Evolutionary conservation across 2,113 vertebrate genomes (phyloP), one percentile per base, ranked within the genome.

Genomic region (Neogobius melanostomus): DNA sequence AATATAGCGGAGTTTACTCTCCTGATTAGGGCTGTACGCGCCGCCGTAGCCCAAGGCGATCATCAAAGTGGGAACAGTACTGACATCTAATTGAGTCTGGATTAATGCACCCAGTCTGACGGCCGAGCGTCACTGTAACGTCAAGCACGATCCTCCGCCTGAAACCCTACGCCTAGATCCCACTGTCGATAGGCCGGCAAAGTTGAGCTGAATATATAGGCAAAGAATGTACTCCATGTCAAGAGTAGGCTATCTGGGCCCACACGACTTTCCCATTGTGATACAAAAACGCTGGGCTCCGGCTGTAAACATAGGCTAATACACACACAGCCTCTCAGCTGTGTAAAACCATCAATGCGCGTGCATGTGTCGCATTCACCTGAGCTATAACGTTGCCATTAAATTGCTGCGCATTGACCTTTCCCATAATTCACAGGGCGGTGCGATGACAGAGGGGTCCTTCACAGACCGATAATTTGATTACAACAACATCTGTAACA

Each of bases 1-100:
- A 97, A 96, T 96, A 97, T 96, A 95, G 95, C 94, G 94, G 96
- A 97, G 96, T 98, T 97, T 97, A 97, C 96, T 94, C 95, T 98
- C 95, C 95, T 97, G 95, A 96, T 97, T 97, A 98, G 96, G 93
- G 95, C 91, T 93, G 93, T 93, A 71, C 64, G 49, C 65, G 78
- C 78, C 93, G 93, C 88, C 93, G 89, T 92, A 92, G 95, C 95
- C 95, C 95, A 94, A 95, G 96, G 96, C 96, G 93, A 94, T 94
- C 95, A 94, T 95, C 92, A 91, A 92, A 92, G 93, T 91, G 92
- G 93, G 85, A 95, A 90, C 94, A 91, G 92, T 87, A 15, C 95
- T 96, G 95, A 97, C 96, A 97, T 91, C 92, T 98, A 98, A 98
- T 98, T 97, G 96, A 93, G 92, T 93, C 92, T 94, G 95, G 95